Conservation (phyloP, 2,888 invertebrate genomes). For the Scotopteryx bipunctaria region DNA sequence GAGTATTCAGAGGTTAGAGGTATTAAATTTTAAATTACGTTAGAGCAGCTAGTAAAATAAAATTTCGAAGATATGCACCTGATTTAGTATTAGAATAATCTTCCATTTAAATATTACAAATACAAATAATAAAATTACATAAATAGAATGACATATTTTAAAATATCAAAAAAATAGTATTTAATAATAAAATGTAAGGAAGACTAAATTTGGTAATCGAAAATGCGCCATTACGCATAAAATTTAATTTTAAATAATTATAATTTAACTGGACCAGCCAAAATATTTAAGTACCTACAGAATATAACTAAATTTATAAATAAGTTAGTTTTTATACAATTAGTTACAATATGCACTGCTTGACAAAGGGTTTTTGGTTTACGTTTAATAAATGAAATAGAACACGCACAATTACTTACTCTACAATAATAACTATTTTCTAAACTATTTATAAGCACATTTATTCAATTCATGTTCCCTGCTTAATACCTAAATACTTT, state of each 20-base stretch:
- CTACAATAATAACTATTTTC: constrained; percentile 45
- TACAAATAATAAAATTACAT: not conserved
- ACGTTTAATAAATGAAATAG: constrained; percentile 12
- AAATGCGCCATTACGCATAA: not conserved
- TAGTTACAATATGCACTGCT: constrained; percentile 43
- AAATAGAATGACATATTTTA: not conserved
- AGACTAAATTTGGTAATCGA: not conserved
- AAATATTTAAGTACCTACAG: constrained; percentile 35
- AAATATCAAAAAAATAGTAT: not conserved
- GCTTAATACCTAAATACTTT: constrained; percentile 34
- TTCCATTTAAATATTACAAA: not conserved
- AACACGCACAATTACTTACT: constrained; percentile 47
- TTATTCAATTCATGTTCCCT: constrained; percentile 46
- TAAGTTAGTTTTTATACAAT: constrained; percentile 33
- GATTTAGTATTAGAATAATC: not conserved
- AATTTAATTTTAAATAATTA: constrained; percentile 5
- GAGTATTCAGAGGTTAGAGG: no score
- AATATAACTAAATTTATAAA: not conserved
- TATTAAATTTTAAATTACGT: constrained; percentile 7
- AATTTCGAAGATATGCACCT: constrained; percentile 14
- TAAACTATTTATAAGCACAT: constrained; percentile 49
- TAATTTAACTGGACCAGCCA: constrained; percentile 57
- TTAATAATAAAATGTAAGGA: not conserved
- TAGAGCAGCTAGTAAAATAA: constrained; percentile 2
- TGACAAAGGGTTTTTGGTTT: constrained; percentile 39